Base-by-base conservation (phyloP, 2,888 invertebrate genomes). In the Erebia aethiops region DNA sequence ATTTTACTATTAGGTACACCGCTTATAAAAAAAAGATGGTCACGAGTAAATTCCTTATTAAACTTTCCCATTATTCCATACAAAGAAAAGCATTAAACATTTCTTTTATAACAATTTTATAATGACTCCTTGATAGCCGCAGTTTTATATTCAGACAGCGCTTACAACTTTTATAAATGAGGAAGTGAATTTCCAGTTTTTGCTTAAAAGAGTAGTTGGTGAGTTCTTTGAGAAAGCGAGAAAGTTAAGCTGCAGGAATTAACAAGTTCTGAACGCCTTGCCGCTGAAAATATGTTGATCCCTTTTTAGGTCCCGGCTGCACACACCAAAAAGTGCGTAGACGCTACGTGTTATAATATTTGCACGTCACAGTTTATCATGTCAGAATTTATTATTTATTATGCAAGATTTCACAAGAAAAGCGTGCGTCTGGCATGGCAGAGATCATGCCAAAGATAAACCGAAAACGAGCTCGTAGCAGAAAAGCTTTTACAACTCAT, bases 151-250 rank as follows among this genome's bases (percentile, higher is more conserved):
- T 73, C 73, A 66, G 69, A 69, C 65, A 57, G 52, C 65, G 71
- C 62, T 73, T 66, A 69, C 51, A 74, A 74, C 71, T 74, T 74
- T 71, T 61, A 71, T 63, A 69, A 73, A 69, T 21, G 69, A 71
- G 69, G 67, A 73, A 73, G 67, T 63, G 67, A 71, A 63, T 71
- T 63, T 63, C 16, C 63, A 71, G 67, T 67, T 67, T 67, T 66
- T 56, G 60, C 65, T 61, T 70, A 57, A 67, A 70, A 62, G 46
- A 43, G 61, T 66, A 70, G 54, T 65, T 54, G 41, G 41, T n/a
- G 46, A 52, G 46, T 62, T 56, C n/a, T 13, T 46, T 11, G 16
- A 63, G 56, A 57, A 52, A 64, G 35, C n/a, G 16, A 63, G 56
- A 57, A 52, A 64, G 18, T 35, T 43, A 18, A 18, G 67, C 52